Conservation (phyloP, 2,888 invertebrate species). For the Elegia similella region DNA sequence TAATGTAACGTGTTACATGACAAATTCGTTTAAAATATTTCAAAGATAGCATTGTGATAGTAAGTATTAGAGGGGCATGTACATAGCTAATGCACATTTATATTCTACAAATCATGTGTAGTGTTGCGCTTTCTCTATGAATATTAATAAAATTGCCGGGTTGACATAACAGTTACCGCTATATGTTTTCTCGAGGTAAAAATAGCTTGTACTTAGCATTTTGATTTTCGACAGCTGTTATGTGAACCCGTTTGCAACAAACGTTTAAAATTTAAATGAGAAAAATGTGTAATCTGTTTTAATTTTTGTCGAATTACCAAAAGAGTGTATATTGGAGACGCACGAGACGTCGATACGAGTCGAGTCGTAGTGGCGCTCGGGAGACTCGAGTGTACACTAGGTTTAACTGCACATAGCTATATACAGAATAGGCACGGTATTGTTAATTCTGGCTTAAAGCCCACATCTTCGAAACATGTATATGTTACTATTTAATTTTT, state of each 20-base stretch:
- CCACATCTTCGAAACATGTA: constrained; percentile 42
- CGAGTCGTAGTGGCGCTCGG: constrained; percentile 19
- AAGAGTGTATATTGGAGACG: constrained; percentile 45
- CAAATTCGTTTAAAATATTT: constrained; percentile 22
- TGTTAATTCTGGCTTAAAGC: constrained; percentile 58
- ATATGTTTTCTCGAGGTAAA: neutral
- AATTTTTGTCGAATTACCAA: constrained; percentile 73
- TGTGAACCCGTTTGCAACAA: neutral
- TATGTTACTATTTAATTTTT: constrained; percentile 58
- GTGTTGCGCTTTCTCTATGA: constrained; percentile 44
- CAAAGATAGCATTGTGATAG: constrained; percentile 52
- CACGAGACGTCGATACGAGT: constrained; percentile 10
- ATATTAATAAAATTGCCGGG: constrained; percentile 20
- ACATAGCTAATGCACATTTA: constrained; percentile 49
- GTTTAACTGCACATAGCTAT: constrained; percentile 45
- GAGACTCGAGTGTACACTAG: constrained; percentile 42
- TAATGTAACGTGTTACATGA: neutral
- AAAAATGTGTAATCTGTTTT: constrained; percentile 30
- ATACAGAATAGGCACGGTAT: constrained; percentile 46
- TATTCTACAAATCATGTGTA: constrained; percentile 41
- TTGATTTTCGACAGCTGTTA: constrained; percentile 25
- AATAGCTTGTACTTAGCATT: neutral
- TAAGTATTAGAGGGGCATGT: constrained; percentile 52
- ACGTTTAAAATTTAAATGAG: neutral
- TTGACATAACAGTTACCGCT: neutral